Conservation (phyloP, 2,113 vertebrate species). For the Pituophis catenifer region DNA sequence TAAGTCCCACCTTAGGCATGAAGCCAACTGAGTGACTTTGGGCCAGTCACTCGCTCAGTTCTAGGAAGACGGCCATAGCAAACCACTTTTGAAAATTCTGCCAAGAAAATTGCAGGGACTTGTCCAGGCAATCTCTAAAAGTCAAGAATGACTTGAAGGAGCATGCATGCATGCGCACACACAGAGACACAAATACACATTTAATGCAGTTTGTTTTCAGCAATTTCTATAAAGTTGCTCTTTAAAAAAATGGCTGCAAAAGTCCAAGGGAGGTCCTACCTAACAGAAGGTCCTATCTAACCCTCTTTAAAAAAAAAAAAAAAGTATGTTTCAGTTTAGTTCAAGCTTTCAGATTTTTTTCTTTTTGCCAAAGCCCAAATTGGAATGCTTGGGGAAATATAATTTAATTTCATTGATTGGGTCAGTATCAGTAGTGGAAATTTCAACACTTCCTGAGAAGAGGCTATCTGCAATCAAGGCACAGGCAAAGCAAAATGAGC, state of each 20-base stretch:
- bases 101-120: not conserved
- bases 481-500: slow-evolving; percentile 50
- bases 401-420: slow-evolving; percentile 67
- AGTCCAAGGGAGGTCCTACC: slow-evolving; percentile 28
- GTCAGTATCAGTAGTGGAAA: slow-evolving; percentile 61
- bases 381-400: slow-evolving; percentile 67
- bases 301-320: not conserved
- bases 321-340: not conserved
- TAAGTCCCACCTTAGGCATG: not conserved
- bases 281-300: slow-evolving; percentile 33
- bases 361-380: slow-evolving; percentile 57
- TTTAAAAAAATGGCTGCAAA: not conserved
- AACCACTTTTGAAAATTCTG: not conserved
- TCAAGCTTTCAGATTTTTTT: slow-evolving; percentile 43
- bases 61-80: not conserved
- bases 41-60: not conserved
- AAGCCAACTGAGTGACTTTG: not conserved
- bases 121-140: not conserved
- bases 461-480: slow-evolving; percentile 53
- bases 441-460: slow-evolving; percentile 63
- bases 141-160: not conserved
- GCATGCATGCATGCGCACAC: not conserved
- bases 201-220: not conserved
- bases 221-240: not conserved
- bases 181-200: not conserved